These are phyloP conservation scores for Corynorhinus townsendii DNA, from an alignment of 2,113 vertebrate genomes.

Conservation along the genomic window DNA sequence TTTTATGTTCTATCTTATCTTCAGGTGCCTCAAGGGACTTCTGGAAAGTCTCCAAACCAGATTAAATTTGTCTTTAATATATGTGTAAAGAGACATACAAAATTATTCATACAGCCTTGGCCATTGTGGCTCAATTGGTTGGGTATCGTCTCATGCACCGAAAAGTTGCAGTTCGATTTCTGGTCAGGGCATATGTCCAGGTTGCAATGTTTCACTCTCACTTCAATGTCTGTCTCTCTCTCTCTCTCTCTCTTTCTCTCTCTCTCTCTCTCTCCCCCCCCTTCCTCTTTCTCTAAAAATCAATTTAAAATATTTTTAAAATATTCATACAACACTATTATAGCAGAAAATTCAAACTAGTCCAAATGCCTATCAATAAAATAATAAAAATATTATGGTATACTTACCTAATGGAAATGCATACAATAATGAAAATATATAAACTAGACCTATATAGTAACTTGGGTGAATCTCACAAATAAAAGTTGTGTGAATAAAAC, in stretches of 20 bases:
- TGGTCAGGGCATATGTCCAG: not conserved
- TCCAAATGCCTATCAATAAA: constrained; percentile 13
- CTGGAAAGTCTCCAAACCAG: not conserved
- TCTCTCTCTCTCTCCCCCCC: too few species aligned
- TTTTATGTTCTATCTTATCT: not conserved
- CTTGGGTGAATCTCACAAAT: constrained; percentile 2
- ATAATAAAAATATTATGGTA: not conserved
- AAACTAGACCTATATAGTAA: not conserved
- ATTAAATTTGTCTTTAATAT: not conserved
- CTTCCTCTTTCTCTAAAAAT: not conserved
- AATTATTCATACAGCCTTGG: not conserved
- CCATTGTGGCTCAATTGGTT: not conserved
- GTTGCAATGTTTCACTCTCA: not conserved
- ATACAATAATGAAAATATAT: constrained; percentile 3
- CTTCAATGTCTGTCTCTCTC: not conserved
- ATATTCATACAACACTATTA: not conserved
- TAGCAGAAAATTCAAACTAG: constrained; percentile 16
- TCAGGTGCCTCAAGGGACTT: not conserved
- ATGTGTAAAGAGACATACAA: not conserved
- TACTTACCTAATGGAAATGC: constrained; percentile 21
- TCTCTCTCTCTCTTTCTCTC: too few species aligned
- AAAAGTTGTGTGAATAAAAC: not conserved
- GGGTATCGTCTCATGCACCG: not conserved
- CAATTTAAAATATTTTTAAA: not conserved
- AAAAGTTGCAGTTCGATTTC: not conserved